Evolutionary conservation across 2,113 vertebrate species (phyloP).

Genomic region (Lates calcarifer): DNA sequence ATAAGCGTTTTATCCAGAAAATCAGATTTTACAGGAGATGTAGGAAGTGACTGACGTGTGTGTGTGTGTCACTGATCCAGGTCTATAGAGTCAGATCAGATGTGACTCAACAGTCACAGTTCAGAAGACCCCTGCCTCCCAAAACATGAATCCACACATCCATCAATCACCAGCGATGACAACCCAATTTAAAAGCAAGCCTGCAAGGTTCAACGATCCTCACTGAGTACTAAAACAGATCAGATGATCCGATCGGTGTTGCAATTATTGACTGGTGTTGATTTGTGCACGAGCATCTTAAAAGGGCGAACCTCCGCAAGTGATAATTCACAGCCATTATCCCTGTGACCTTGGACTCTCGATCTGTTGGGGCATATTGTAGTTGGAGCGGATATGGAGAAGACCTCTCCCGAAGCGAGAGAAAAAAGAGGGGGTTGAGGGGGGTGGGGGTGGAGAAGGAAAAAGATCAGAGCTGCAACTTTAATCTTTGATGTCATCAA

Average conservation of each 20-base stretch:
- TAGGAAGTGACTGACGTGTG: slow-evolving; percentile 25
- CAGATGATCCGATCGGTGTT: slow-evolving; percentile 1
- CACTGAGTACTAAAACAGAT: background rate
- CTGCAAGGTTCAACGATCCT: background rate
- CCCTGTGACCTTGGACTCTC: slow-evolving; percentile 71
- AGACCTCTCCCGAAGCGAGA: slow-evolving; percentile 12
- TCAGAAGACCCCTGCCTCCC: slow-evolving; percentile 53
- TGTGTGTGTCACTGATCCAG: slow-evolving; percentile 54
- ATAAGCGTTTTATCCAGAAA: slow-evolving; percentile 8
- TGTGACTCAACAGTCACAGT: slow-evolving; percentile 29
- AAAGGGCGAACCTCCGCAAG: slow-evolving; percentile 3
- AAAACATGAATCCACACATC: slow-evolving; percentile 51
- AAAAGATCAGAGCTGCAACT: slow-evolving; percentile 59
- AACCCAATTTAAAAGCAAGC: slow-evolving; percentile 5
- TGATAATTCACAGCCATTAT: slow-evolving; percentile 20
- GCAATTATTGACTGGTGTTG: slow-evolving; percentile 2
- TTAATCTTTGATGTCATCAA: slow-evolving; percentile 68
- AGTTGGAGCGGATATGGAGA: slow-evolving; percentile 18
- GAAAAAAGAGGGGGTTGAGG: background rate
- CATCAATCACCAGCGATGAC: slow-evolving; percentile 34
- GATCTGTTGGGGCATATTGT: slow-evolving; percentile 14
- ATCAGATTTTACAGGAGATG: slow-evolving; percentile 4
- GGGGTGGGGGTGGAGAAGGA: background rate
- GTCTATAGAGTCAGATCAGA: slow-evolving; percentile 64
- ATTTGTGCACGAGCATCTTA: slow-evolving; percentile 16